Base-by-base conservation (phyloP, 1,140 invertebrate species). In the Pogonomyrmex californicus region DNA sequence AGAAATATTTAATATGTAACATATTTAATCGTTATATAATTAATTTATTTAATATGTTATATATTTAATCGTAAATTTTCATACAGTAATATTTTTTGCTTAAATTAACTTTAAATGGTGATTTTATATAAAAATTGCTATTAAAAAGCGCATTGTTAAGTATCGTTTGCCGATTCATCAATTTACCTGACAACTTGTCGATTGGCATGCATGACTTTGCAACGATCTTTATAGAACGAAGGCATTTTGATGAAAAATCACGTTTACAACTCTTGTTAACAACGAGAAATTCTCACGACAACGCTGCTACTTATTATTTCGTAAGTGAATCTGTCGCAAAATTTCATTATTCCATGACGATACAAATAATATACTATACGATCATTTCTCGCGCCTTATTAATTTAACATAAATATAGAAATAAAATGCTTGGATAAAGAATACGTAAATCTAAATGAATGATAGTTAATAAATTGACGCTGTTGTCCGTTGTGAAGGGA, bases 101-200 rank as follows among this genome's bases (percentile, higher is more conserved):
- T 30, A 14, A 47, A n/a, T 12, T 10, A 75, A 73, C 49, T 17
- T 73, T 56, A 30, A 1, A 58, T n/a, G 3, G 3, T 17, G 30
- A 17, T 47, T 82, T 71, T 70, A 47, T 14, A 17, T 36, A 12
- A 58, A 60, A 82, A 82, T 75, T 71, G 3, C n/a, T 47, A 36
- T 58, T 65, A 9, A 62, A 54, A 73, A 62, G 7, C 7, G n/a
- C 38, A 10, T 36, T 36, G 41, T 70, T 81, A 54, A 3, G 30
- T 14, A 44, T 81, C 23, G 63, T 70, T 70, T 70, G 30, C 30
- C 60, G 17, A 65, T 78, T 70, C 56, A 71, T 81, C 5, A 81
- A 71, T 70, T 70, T 56, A 54, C 56, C 38, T 30, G 38, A 81
- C 49, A 81, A 70, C 49, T 17, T 70, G 49, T 70, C 51, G 38